Evolutionary conservation across 2,113 vertebrate genomes (phyloP).

Genomic region (Chelonoidis abingdonii): DNA sequence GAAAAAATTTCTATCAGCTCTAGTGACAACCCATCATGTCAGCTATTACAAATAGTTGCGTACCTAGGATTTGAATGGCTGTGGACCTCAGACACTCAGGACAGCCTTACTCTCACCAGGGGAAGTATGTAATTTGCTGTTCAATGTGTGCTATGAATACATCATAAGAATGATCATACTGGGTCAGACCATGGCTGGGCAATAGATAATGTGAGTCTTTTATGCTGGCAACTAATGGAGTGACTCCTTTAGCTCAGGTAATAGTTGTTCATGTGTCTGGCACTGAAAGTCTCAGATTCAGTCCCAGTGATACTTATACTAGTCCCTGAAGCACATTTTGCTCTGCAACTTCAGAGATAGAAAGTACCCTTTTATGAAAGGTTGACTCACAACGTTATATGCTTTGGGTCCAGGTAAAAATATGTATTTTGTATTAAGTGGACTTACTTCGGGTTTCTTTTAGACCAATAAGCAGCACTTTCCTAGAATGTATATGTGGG

Average conservation of each 20-base stretch:
- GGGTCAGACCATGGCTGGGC: not conserved
- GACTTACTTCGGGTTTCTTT: not conserved
- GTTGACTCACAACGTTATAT: not conserved
- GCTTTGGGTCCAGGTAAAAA: not conserved
- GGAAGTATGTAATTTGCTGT: not conserved
- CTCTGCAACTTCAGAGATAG: not conserved
- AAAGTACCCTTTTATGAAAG: not conserved
- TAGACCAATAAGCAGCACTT: not conserved
- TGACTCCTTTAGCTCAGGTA: not conserved
- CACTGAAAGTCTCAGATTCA: not conserved
- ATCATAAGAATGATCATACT: not conserved
- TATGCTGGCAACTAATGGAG: not conserved
- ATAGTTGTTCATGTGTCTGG: not conserved
- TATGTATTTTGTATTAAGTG: not conserved
- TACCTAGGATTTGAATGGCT: not conserved
- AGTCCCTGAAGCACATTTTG: no score
- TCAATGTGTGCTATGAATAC: not conserved
- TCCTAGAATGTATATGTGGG: not conserved
- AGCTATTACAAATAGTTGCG: not conserved
- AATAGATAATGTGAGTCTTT: not conserved
- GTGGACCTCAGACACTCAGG: fast-evolving
- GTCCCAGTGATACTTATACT: not conserved
- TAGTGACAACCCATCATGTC: fast-evolving
- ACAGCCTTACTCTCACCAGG: not conserved
- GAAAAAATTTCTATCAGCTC: not conserved